A percentile compares a stretch with the other conserved stretches of the same genome.
phyloP scores from a whole-genome alignment of 2,888 invertebrate species.

The Leistus spinibarbis region DNA sequence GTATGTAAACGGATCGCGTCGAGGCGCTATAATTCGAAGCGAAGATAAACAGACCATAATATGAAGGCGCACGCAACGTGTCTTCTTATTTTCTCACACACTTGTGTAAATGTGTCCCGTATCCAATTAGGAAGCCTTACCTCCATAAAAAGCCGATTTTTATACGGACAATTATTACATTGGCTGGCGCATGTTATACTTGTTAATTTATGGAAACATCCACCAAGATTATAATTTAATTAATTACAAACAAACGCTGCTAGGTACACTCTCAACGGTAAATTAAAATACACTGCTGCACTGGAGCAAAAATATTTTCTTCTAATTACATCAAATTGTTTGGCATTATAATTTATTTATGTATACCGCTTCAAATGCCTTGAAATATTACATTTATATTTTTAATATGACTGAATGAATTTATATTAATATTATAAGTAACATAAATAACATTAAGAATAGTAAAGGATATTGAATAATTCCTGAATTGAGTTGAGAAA shows the following conservation, averaged over 20 bases:
- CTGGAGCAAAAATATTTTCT: background rate
- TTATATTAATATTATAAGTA: too few species aligned
- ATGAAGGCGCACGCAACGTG: conserved; percentile 15
- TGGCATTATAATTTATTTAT: background rate
- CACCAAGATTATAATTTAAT: conserved; percentile 11
- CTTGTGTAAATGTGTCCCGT: background rate
- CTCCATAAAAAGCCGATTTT: background rate
- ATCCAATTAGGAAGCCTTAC: background rate
- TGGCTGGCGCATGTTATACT: conserved; percentile 15
- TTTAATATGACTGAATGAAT: too few species aligned
- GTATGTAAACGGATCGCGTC: background rate
- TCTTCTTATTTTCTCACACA: conserved; percentile 12
- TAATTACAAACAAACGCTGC: conserved; percentile 19
- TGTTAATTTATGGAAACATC: conserved; percentile 28
- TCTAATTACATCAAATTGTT: background rate
- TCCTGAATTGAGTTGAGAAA: too few species aligned
- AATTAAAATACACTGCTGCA: background rate
- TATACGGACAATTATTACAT: background rate
- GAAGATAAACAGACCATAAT: conserved; percentile 49
- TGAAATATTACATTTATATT: too few species aligned
- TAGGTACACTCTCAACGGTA: background rate
- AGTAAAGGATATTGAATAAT: too few species aligned
- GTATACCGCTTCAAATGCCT: background rate
- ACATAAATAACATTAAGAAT: too few species aligned
- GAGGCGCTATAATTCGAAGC: conserved; percentile 48